These are phyloP conservation scores for Pithys albifrons DNA, from an alignment of 2,113 vertebrate genomes.

Conservation along the genomic window DNA sequence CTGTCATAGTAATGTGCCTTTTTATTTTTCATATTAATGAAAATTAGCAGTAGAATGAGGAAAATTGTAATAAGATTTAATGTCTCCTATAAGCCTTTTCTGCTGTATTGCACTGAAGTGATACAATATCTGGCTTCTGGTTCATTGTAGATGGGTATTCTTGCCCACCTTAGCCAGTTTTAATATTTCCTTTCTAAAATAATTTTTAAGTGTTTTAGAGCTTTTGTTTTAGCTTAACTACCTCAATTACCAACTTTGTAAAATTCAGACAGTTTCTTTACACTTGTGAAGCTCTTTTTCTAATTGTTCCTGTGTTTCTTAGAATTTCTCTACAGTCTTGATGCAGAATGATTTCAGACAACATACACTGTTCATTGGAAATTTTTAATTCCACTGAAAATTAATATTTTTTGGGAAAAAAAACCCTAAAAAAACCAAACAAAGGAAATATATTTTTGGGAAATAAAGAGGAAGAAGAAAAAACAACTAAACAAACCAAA, in stretches of 20 bases:
- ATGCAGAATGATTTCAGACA: neutral
- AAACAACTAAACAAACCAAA: neutral
- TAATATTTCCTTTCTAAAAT: neutral
- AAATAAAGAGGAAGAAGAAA: rapidly evolving
- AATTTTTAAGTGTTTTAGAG: neutral
- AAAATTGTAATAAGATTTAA: slow-evolving; percentile 39
- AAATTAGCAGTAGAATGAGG: slow-evolving; percentile 53
- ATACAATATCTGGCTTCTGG: neutral
- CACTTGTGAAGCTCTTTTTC: neutral
- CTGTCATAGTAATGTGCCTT: slow-evolving; percentile 61
- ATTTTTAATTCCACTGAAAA: neutral
- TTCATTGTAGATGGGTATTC: neutral
- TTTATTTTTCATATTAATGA: slow-evolving; percentile 71
- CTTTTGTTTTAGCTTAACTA: neutral
- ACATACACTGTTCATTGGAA: neutral
- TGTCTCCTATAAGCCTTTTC: slow-evolving; percentile 6
- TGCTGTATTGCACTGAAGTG: neutral
- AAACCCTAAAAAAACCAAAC: neutral
- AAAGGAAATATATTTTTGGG: neutral
- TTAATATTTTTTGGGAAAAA: neutral
- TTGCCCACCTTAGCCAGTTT: neutral
- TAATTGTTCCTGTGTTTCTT: neutral
- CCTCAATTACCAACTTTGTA: neutral
- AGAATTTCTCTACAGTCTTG: neutral
- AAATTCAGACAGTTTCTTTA: neutral